Evolutionary conservation across 1,140 invertebrate species (phyloP), one percentile per base, ranked within the genome.

Genomic region (Drosophila pallidifrons): DNA sequence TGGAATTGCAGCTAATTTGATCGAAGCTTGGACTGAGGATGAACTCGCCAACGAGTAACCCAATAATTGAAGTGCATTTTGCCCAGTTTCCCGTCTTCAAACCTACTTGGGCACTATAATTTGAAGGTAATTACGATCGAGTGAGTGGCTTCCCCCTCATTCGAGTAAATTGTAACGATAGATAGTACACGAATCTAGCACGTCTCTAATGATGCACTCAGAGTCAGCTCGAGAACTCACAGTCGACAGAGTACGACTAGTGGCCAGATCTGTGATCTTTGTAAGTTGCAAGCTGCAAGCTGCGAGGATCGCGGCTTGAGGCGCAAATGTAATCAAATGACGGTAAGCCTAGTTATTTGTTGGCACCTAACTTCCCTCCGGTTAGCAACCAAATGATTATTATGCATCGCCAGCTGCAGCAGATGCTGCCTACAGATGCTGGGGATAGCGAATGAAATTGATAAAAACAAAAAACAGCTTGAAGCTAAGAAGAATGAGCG

Each of bases 121-220:
- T 83, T 88, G 66, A 47, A 70, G 81, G 77, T 83, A 88, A 88
- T 88, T 88, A 83, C 77, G 54, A 38, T 57, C 35, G 54, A 25
- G 28, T 30, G 28, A 13, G 51, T 28, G 20, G 2, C 54, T 41
- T 15, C 54, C 35, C 15, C n/a, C 25, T 54, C 25, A 47, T 47
- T 47, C 46, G 16, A 49, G 41, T n/a, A 6, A 57, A 13, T 57
- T 69, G 20, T 15, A 57, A 45, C 46, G 58, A 52, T 68, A 61
- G 67, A 51, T 68, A 61, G 67, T 51, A 61, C 83, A 80, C 82
- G 77, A 83, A 88, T 89, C 85, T 88, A 83, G 85, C 80, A 89
- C 85, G 77, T 83, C 85, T 88, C 85, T 88, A 88, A 88, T 88
- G 83, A 88, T 81, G 85, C 83, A 88, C 69, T 88, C 85, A 81